Base-by-base conservation (phyloP, 2,113 vertebrate species). In the Neodontobutis hainanensis region DNA sequence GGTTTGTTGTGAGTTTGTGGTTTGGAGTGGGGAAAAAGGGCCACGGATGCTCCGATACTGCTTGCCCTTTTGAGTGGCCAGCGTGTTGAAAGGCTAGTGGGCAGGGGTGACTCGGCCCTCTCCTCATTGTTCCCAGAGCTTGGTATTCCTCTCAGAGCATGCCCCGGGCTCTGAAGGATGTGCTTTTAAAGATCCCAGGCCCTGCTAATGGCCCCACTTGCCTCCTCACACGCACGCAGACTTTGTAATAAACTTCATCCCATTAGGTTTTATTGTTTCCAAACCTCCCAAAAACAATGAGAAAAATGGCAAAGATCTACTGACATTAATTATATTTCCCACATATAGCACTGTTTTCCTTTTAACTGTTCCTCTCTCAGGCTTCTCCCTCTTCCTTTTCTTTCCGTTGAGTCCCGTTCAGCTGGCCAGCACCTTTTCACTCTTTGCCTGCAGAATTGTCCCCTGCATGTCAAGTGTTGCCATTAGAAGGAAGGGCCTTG, bases 81-180 rank as follows among this genome's bases (percentile, higher is more conserved):
- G 70, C 47, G 65, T 11, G 71, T 70, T 87, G 80, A 88, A 85
- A 82, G 84, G 79, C 88, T 85, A 84, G 76, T 78, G 85, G 84
- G 84, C 89, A 61, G 80, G 83, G 85, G 77, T 89, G 89, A 90
- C 89, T 89, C 81, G 79, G 86, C 86, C 91, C 90, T 86, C 84
- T 77, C 87, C 69, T 72, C 79, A 91, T 92, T 93, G 91, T 93
- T 85, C 68, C 34, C 60, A 15, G 65, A 89, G 89, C 88, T 93
- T 93, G 91, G 90, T 93, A 93, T 93, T 93, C 92, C 88, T 88
- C 90, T 92, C 91, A 78, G 86, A 89, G 88, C 86, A 61, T 81
- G 83, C 80, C 86, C 84, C 62, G 85, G 82, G 73, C 84, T 87
- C 86, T 76, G 58, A 80, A 87, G 85, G 83, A 87, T 87, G 85